Conservation (phyloP, 1,140 invertebrate species). For the Neotoxoptera formosana region DNA sequence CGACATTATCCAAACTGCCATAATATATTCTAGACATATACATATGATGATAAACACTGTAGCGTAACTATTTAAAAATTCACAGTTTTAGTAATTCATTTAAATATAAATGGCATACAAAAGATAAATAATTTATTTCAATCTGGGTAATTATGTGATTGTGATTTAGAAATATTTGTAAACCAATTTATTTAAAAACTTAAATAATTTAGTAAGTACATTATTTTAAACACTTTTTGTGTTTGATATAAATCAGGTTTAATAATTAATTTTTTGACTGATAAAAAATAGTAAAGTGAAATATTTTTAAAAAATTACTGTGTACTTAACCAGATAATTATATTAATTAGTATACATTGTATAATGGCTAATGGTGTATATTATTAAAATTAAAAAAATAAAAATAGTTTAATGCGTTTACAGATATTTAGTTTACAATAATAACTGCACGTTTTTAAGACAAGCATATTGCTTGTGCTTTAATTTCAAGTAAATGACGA, state of each 20-base stretch:
- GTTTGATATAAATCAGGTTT: neutral
- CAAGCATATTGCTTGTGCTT: neutral
- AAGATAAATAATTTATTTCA: neutral
- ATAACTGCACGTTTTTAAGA: neutral
- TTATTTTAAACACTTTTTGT: neutral
- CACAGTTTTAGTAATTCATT: neutral
- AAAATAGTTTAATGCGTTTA: neutral
- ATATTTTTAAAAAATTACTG: neutral
- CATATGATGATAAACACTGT: neutral
- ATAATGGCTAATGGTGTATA: no score
- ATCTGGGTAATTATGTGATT: neutral
- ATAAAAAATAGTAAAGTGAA: neutral
- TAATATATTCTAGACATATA: neutral
- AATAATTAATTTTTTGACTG: neutral
- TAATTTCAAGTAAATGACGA: neutral
- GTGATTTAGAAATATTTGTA: neutral
- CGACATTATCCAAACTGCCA: neutral
- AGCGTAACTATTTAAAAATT: neutral
- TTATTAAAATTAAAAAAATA: no score
- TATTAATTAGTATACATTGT: no score
- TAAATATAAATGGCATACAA: neutral
- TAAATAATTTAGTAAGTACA: neutral
- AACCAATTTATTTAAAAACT: no score
- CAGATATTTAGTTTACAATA: neutral
- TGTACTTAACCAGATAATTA: neutral